phyloP scores from a whole-genome alignment of 2,797 vertebrate species.

The Dicrostonyx torquatus region DNA sequence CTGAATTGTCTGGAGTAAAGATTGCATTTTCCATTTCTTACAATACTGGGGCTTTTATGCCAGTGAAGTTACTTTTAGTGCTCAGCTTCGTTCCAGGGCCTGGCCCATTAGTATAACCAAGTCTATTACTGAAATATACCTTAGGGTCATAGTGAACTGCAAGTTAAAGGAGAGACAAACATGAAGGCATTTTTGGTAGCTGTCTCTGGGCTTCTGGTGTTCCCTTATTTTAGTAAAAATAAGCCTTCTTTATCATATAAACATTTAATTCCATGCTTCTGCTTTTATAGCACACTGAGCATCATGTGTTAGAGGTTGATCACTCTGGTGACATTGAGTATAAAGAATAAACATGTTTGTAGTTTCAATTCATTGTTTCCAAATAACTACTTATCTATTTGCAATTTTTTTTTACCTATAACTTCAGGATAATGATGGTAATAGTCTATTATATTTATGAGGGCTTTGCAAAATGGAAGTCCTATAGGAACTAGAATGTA shows the following conservation, averaged over 20 bases:
- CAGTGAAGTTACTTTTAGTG: background rate
- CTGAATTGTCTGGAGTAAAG: background rate
- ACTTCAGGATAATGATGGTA: background rate
- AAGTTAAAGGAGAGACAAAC: background rate
- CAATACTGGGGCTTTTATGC: background rate
- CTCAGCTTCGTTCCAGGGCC: rapidly evolving
- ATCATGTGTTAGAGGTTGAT: background rate
- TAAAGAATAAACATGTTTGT: background rate
- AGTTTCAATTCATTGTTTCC: background rate
- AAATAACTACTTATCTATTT: background rate
- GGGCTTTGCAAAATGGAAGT: background rate
- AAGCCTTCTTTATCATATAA: background rate
- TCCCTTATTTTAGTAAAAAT: background rate
- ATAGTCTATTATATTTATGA: background rate
- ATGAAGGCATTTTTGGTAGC: background rate
- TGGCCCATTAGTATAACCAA: background rate
- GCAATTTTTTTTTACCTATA: rapidly evolving
- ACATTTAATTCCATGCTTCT: background rate
- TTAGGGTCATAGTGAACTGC: background rate
- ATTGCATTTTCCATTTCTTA: background rate
- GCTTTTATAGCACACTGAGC: background rate
- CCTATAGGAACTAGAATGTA: background rate
- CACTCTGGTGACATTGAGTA: background rate
- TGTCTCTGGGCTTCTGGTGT: background rate
- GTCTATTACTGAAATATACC: background rate